Evolutionary conservation across 1,140 invertebrate species (phyloP).

Genomic region (Pachyrhynchus sulphureomaculatus): DNA sequence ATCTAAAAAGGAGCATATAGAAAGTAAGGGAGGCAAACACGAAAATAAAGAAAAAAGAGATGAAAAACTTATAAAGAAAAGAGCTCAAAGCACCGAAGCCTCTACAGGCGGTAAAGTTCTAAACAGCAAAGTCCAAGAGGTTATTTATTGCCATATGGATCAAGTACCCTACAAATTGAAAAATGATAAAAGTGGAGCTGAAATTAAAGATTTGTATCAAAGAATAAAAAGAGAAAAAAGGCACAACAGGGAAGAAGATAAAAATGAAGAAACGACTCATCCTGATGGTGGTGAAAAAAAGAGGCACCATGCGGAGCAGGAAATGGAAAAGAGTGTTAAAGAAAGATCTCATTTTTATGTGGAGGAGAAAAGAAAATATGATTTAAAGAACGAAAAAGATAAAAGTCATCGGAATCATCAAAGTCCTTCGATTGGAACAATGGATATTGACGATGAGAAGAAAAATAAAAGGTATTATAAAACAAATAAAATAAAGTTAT

Average conservation of each 20-base stretch:
- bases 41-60: neutral
- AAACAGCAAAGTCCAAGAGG: slow-evolving; percentile 13
- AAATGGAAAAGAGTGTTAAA: too few relatives aligned
- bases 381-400: neutral
- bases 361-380: neutral
- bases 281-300: neutral
- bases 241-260: neutral
- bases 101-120: neutral
- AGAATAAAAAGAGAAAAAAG: neutral
- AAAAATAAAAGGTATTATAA: too few relatives aligned
- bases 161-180: slow-evolving; percentile 9
- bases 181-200: slow-evolving; percentile 6
- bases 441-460: too few relatives aligned
- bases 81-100: neutral
- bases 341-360: neutral
- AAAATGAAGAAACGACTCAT: neutral
- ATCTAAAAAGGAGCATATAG: neutral
- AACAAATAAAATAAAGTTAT: too few relatives aligned
- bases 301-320: neutral
- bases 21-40: neutral
- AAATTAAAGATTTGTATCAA: slow-evolving; percentile 17
- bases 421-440: too few relatives aligned
- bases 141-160: slow-evolving; percentile 22
- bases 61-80: neutral
- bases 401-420: neutral